Conservation (phyloP, 2,888 invertebrate genomes). For the Nemotelus pantherinus region DNA sequence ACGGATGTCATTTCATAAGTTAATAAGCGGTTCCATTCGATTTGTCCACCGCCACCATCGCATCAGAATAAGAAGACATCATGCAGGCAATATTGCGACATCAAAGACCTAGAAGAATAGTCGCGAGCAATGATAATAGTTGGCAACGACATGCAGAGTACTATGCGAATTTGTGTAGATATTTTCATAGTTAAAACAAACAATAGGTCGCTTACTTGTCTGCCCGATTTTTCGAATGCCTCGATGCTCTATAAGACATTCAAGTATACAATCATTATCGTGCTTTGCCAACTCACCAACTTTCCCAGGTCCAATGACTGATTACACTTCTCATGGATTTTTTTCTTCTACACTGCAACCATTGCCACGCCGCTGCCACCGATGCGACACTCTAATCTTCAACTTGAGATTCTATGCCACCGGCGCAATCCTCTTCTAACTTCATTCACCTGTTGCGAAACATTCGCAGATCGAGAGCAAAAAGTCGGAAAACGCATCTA, state of each 20-base stretch:
- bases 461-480: slow-evolving; percentile 11
- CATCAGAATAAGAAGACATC: slow-evolving; percentile 38
- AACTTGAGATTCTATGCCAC: slow-evolving; percentile 25
- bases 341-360: slow-evolving; percentile 31
- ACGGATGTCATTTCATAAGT: slow-evolving; percentile 26
- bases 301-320: slow-evolving; percentile 47
- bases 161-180: background rate
- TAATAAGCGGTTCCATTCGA: slow-evolving; percentile 39
- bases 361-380: too few relatives aligned
- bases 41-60: background rate
- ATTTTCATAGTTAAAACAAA: slow-evolving; percentile 37
- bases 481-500: slow-evolving; percentile 2
- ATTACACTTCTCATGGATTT: slow-evolving; percentile 48
- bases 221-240: slow-evolving; percentile 5
- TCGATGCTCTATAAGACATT: slow-evolving; percentile 34
- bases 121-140: slow-evolving; percentile 2
- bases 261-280: slow-evolving; percentile 42
- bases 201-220: background rate
- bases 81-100: slow-evolving; percentile 20
- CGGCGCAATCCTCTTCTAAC: background rate
- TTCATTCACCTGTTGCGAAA: slow-evolving; percentile 32
- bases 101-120: slow-evolving; percentile 36
- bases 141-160: slow-evolving; percentile 16
- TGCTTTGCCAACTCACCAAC: slow-evolving; percentile 47
- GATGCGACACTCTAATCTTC: slow-evolving; percentile 27